Conservation (phyloP, 1,140 invertebrate species). For the Rhagoletis zephyria region DNA sequence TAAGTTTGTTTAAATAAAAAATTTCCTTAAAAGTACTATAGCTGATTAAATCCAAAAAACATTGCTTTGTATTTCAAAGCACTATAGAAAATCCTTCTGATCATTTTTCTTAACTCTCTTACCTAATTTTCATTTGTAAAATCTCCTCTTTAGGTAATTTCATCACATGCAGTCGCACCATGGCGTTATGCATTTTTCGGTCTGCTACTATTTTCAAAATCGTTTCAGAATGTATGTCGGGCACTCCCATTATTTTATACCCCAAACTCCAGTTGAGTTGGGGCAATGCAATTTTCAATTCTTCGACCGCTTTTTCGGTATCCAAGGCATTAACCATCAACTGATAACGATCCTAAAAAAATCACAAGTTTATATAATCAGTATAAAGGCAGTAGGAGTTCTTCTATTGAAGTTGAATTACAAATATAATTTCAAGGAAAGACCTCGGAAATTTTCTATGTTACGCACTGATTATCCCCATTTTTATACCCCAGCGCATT, state of each 20-base stretch:
- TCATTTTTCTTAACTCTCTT: background rate
- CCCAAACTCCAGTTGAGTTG: slow-evolving; percentile 42
- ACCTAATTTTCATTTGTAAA: background rate
- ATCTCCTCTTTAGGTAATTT: background rate
- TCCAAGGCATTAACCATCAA: slow-evolving; percentile 43
- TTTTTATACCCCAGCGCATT: too few species aligned
- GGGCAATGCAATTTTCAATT: background rate
- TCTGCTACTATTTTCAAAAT: slow-evolving; percentile 16
- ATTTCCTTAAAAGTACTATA: too few species aligned
- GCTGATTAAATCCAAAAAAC: too few species aligned
- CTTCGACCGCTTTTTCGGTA: background rate
- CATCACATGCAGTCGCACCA: background rate
- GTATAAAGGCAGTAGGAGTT: too few species aligned
- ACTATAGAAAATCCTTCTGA: background rate
- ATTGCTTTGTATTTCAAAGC: background rate
- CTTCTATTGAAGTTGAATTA: too few species aligned
- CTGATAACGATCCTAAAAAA: slow-evolving; percentile 53
- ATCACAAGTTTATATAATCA: too few species aligned
- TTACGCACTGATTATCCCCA: too few species aligned
- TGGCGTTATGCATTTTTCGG: background rate
- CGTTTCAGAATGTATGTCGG: slow-evolving; percentile 2
- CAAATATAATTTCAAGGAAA: too few species aligned
- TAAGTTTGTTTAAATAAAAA: too few species aligned
- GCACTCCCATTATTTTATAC: slow-evolving; percentile 52
- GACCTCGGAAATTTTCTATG: too few species aligned